Evolutionary conservation across 2,113 vertebrate genomes (phyloP), one percentile per base, ranked within the genome.

Genomic region (Anolis carolinensis): DNA sequence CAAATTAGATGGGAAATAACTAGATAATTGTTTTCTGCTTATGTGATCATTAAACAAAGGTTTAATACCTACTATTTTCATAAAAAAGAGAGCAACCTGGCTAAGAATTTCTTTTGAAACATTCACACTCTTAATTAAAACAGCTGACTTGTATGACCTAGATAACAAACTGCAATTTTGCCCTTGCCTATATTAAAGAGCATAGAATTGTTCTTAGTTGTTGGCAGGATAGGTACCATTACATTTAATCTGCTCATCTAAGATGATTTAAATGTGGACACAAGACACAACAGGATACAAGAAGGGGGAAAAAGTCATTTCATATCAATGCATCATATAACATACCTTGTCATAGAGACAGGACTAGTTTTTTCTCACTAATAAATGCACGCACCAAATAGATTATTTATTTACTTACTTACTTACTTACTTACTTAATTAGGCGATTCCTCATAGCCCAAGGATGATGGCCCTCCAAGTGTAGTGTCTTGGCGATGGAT

Each of bases 21-120:
- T 39, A 78, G 21, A n/a, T 73, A 85, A 93, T 91, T 92, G 92
- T 92, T 91, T 93, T 82, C 68, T 84, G 25, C 23, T 92, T 90
- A 88, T 67, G 83, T 84, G 14, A 20, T 79, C 71, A 87, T 87
- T 94, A 86, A 92, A 87, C 63, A 90, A 63, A 30, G 7, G 21
- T 9, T 81, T 84, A 87, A 90, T 81, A 48, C 59, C 62, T 71
- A 7, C 5, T 3, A 32, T 88, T 78, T 71, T 3, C 4, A 0
- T 16, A 68, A 70, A 72, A 68, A 73, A 25, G 63, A 2, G 75
- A 62, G 50, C 1, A 25, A 73, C 63, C 34, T 89, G 30, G 23
- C 3, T 89, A 81, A 91, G 11, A 89, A 55, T 7, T 81, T 75
- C 21, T 32, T 1, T 81, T 0, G 0, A 5, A 73, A 23, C 36